These are phyloP conservation scores for Nomada lathburiana DNA, from an alignment of 2,888 invertebrate genomes.

Conservation along the genomic window DNA sequence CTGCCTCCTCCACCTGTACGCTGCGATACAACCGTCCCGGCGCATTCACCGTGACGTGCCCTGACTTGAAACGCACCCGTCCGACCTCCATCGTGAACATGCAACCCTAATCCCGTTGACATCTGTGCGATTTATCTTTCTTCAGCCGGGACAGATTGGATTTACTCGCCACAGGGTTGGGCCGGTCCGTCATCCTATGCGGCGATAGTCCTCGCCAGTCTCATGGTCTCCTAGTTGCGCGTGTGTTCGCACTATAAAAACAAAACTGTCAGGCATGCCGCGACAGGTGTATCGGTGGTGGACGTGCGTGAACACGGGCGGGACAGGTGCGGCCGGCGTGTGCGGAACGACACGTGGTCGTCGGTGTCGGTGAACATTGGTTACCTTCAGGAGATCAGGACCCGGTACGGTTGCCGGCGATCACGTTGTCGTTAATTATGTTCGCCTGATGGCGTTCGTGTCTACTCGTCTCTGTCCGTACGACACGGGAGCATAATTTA, in stretches of 20 bases:
- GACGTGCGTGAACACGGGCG: slow-evolving; percentile 25
- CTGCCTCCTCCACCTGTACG: not conserved
- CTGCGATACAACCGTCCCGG: not conserved
- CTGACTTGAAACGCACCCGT: slow-evolving; percentile 26
- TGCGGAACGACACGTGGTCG: slow-evolving; percentile 31
- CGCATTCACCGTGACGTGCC: too few species aligned
- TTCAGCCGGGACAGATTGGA: slow-evolving; percentile 71
- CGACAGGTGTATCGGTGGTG: slow-evolving; percentile 20
- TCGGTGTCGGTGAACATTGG: slow-evolving; percentile 14
- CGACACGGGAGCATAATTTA: slow-evolving; percentile 67
- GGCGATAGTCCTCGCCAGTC: slow-evolving; percentile 19
- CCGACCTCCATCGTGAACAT: slow-evolving; percentile 55
- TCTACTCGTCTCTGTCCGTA: slow-evolving; percentile 66
- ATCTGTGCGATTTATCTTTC: slow-evolving; percentile 80
- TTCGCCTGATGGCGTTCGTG: slow-evolving; percentile 62
- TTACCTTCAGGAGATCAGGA: slow-evolving; percentile 62
- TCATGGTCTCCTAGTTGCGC: slow-evolving; percentile 79
- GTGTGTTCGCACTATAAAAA: slow-evolving; percentile 76
- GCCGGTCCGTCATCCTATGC: not conserved
- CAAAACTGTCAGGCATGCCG: slow-evolving; percentile 48
- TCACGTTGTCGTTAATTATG: slow-evolving; percentile 26
- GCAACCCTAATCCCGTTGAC: slow-evolving; percentile 77
- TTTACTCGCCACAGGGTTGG: slow-evolving; percentile 63
- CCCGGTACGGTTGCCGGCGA: not conserved
- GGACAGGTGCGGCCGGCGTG: slow-evolving; percentile 27